A percentile compares a stretch with the other conserved stretches of the same genome.
phyloP scores from a whole-genome alignment of 1,140 invertebrate genomes.

The Odontomachus brunneus region DNA sequence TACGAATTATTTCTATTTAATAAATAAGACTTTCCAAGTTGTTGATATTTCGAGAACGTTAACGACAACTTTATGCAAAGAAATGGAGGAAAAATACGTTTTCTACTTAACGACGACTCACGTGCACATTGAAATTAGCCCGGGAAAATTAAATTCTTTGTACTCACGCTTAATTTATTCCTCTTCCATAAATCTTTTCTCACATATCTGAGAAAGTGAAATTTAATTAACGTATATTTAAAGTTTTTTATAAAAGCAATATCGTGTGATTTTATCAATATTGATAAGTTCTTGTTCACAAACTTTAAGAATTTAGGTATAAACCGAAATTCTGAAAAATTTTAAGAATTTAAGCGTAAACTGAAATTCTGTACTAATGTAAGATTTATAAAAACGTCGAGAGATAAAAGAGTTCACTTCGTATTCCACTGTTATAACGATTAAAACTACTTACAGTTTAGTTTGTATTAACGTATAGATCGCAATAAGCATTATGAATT shows the following conservation, averaged over 20 bases:
- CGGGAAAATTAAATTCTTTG: constrained; percentile 14
- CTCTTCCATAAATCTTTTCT: neutral
- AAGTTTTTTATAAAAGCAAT: neutral
- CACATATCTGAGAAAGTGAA: no score
- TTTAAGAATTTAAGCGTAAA: neutral
- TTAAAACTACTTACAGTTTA: constrained; percentile 39
- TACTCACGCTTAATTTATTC: neutral
- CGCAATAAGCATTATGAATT: constrained; percentile 26
- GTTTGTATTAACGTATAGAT: constrained; percentile 37
- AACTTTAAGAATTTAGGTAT: neutral
- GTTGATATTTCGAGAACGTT: constrained; percentile 1
- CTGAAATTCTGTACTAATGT: neutral
- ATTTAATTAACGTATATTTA: no score
- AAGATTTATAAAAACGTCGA: neutral
- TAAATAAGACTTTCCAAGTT: constrained; percentile 6
- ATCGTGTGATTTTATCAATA: neutral
- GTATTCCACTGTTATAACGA: constrained; percentile 17
- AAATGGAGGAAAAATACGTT: constrained; percentile 2
- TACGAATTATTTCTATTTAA: constrained; percentile 17
- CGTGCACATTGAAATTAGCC: constrained; percentile 21
- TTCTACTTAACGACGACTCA: constrained; percentile 46
- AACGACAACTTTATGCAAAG: neutral
- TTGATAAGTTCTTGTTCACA: neutral
- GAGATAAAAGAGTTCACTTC: constrained; percentile 18
- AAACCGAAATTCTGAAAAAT: no score